phyloP scores from a whole-genome alignment of 2,888 invertebrate species.

The Hyalella azteca region DNA sequence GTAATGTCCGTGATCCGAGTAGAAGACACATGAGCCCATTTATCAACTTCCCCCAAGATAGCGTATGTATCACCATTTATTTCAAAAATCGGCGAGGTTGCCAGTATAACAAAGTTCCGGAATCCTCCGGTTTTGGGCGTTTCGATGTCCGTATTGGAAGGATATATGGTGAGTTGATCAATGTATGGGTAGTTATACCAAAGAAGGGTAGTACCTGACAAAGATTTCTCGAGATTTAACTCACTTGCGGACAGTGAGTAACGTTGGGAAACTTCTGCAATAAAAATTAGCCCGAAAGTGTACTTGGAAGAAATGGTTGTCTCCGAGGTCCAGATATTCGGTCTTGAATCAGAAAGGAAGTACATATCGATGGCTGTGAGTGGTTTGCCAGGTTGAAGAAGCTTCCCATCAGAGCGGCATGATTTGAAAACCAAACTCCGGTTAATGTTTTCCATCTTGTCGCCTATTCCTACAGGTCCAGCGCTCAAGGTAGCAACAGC shows the following conservation, averaged over 20 bases:
- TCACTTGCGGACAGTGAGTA: slow-evolving; percentile 10
- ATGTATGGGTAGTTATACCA: slow-evolving; percentile 43
- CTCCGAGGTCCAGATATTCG: slow-evolving; percentile 43
- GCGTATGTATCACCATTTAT: slow-evolving; percentile 24
- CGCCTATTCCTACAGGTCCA: slow-evolving; percentile 44
- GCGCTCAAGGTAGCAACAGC: slow-evolving; percentile 43
- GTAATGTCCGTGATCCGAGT: slow-evolving; percentile 37
- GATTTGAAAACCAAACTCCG: slow-evolving; percentile 42
- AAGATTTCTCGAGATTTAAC: slow-evolving; percentile 41
- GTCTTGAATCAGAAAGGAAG: slow-evolving; percentile 39
- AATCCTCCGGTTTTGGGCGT: slow-evolving; percentile 31
- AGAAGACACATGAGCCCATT: slow-evolving; percentile 44
- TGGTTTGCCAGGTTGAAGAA: slow-evolving; percentile 42
- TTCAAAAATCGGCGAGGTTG: slow-evolving; percentile 38
- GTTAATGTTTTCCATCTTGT: slow-evolving; percentile 41
- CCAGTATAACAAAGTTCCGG: slow-evolving; percentile 39
- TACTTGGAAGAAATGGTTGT: slow-evolving; percentile 1
- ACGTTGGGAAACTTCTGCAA: slow-evolving; percentile 39
- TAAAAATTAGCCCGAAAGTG: slow-evolving; percentile 42
- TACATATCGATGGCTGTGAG: slow-evolving; percentile 45
- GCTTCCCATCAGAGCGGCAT: slow-evolving; percentile 42
- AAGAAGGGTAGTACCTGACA: background rate
- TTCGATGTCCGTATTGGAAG: background rate
- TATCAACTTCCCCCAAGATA: slow-evolving; percentile 44
- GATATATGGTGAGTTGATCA: background rate